A percentile compares a stretch with the other conserved stretches of the same genome.
These are phyloP conservation scores for Zaprionus ornatus DNA, from an alignment of 1,140 invertebrate genomes.

Conservation along the genomic window DNA sequence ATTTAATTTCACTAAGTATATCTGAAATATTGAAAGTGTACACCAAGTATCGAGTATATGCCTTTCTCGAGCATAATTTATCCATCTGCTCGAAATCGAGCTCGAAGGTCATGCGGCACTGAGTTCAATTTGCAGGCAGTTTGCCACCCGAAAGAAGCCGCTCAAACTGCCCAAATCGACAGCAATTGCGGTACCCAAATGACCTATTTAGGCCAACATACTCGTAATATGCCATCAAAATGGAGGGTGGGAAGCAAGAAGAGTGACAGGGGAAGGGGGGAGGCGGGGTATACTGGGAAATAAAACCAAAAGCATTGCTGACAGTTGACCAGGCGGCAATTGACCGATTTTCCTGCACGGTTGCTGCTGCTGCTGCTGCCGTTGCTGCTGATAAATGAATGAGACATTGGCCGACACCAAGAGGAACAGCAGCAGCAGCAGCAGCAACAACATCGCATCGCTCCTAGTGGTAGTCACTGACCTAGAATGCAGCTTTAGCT, in stretches of 20 bases:
- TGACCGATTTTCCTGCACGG: slow-evolving; percentile 70
- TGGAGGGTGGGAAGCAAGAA: not conserved
- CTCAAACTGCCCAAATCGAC: not conserved
- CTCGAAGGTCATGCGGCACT: slow-evolving; percentile 32
- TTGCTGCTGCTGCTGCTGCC: slow-evolving; percentile 15
- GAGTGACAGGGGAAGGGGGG: not conserved
- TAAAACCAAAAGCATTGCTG: slow-evolving; percentile 39
- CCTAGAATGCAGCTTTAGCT: slow-evolving; percentile 71
- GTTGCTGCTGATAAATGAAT: slow-evolving; percentile 69
- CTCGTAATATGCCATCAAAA: slow-evolving; percentile 57
- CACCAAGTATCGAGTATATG: not conserved
- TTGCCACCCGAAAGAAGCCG: not conserved
- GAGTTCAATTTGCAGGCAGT: slow-evolving; percentile 16
- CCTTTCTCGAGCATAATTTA: not conserved
- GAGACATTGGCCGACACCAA: slow-evolving; percentile 75
- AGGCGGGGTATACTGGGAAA: not conserved
- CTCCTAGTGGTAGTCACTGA: slow-evolving; percentile 73
- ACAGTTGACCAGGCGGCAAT: slow-evolving; percentile 75
- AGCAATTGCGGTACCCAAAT: slow-evolving; percentile 51
- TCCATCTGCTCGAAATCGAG: not conserved
- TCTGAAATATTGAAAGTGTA: not conserved
- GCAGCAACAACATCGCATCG: slow-evolving; percentile 19
- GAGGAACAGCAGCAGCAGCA: slow-evolving; percentile 40
- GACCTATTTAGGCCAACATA: slow-evolving; percentile 70
- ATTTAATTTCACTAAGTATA: not conserved